phyloP scores from a whole-genome alignment of 2,888 invertebrate species.

The Choreutis nemorana region DNA sequence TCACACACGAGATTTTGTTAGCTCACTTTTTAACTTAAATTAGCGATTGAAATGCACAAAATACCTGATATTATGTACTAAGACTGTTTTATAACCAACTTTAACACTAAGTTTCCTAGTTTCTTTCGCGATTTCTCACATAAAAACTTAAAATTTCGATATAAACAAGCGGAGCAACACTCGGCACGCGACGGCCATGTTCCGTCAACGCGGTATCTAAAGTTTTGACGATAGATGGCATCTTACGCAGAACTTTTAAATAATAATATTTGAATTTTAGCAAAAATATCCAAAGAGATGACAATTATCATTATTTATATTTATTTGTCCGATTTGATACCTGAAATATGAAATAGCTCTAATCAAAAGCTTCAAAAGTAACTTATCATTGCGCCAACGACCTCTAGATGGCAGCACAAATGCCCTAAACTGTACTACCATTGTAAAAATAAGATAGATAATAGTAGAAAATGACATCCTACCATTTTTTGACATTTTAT shows the following conservation, averaged over 20 bases:
- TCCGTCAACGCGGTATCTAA: constrained; percentile 51
- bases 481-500: too few species aligned
- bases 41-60: constrained; percentile 25
- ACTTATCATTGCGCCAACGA: too few species aligned
- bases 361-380: too few species aligned
- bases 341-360: too few species aligned
- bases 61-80: constrained; percentile 23
- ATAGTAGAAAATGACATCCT: too few species aligned
- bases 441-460: too few species aligned
- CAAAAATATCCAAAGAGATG: too few species aligned
- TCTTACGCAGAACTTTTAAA: constrained; percentile 4
- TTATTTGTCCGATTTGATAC: too few species aligned
- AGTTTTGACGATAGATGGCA: constrained; percentile 43
- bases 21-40: constrained; percentile 51
- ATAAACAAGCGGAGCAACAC: constrained; percentile 57
- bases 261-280: too few species aligned
- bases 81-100: constrained; percentile 19
- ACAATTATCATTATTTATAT: too few species aligned
- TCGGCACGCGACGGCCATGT: constrained; percentile 62
- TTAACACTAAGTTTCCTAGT: constrained; percentile 26
- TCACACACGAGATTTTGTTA: constrained; percentile 34
- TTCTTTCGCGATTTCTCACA: constrained; percentile 23
- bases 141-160: constrained; percentile 50
- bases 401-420: too few species aligned
- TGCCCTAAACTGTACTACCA: too few species aligned